These are phyloP conservation scores for Brachionus rubens DNA, from an alignment of 1,140 invertebrate species.

Conservation along the genomic window DNA sequence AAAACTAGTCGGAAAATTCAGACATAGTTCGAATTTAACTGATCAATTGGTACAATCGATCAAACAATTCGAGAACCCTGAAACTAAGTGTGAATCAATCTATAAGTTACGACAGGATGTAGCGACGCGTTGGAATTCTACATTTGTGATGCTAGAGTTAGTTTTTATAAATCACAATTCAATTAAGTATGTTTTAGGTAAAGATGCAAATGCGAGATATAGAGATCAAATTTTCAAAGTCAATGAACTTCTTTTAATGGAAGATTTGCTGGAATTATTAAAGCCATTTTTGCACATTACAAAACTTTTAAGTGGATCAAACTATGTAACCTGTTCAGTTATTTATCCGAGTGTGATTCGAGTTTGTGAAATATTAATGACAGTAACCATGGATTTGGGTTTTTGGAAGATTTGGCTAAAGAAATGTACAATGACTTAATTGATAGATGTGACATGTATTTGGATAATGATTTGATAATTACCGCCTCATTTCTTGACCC, in stretches of 20 bases:
- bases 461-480: conserved; percentile 1
- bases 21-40: too few species aligned
- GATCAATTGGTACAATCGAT: too few species aligned
- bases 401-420: background rate
- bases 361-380: background rate
- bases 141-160: too few species aligned
- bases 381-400: background rate
- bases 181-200: too few species aligned
- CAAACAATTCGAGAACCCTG: too few species aligned
- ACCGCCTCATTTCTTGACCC: background rate
- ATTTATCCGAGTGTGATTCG: background rate
- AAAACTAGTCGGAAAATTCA: too few species aligned
- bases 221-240: background rate
- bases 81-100: too few species aligned
- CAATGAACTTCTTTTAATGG: background rate
- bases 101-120: too few species aligned
- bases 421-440: conserved; percentile 1
- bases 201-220: background rate
- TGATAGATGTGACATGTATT: background rate
- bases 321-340: background rate
- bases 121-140: too few species aligned
- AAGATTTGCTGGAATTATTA: background rate
- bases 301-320: background rate
- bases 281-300: background rate
- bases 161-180: too few species aligned